phyloP scores from a whole-genome alignment of 2,888 invertebrate species.

The Lordiphosa fenestrarum region DNA sequence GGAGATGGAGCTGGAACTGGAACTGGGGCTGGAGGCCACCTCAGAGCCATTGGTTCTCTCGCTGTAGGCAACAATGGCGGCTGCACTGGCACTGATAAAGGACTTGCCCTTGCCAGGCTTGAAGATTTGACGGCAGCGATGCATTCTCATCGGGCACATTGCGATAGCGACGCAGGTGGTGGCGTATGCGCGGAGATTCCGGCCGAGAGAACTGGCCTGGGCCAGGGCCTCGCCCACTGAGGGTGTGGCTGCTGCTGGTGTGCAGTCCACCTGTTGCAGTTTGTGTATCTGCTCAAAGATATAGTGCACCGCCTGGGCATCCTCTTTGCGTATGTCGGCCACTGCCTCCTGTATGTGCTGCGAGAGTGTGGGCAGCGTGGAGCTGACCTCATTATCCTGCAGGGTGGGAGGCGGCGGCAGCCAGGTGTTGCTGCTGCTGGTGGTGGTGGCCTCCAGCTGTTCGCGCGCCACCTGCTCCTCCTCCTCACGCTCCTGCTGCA shows the following conservation, averaged over 20 bases:
- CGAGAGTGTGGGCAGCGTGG: constrained; percentile 35
- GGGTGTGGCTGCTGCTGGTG: constrained; percentile 12
- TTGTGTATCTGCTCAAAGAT: constrained; percentile 34
- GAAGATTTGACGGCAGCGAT: constrained; percentile 52
- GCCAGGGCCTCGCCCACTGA: constrained; percentile 15
- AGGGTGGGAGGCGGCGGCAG: constrained; percentile 38
- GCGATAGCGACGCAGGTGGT: constrained; percentile 58
- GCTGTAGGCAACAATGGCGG: constrained; percentile 50
- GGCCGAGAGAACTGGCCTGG: constrained; percentile 1
- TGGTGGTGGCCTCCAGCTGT: constrained; percentile 34
- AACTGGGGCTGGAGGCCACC: constrained; percentile 1
- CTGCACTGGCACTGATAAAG: constrained; percentile 31
- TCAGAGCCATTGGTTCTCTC: constrained; percentile 1
- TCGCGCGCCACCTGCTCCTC: constrained; percentile 70
- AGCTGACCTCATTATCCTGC: constrained; percentile 62
- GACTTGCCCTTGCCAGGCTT: constrained; percentile 48
- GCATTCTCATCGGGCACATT: constrained; percentile 77
- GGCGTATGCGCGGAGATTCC: constrained; percentile 22
- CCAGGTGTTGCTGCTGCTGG: constrained; percentile 19
- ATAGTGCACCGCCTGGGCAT: constrained; percentile 28
- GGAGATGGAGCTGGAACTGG: no score
- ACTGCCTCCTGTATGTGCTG: constrained; percentile 18
- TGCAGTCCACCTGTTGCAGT: constrained; percentile 27
- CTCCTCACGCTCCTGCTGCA: constrained; percentile 75
- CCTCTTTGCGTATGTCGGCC: constrained; percentile 36